Base-by-base conservation (phyloP, 1,140 invertebrate genomes). In the Drosophila biarmipes region DNA sequence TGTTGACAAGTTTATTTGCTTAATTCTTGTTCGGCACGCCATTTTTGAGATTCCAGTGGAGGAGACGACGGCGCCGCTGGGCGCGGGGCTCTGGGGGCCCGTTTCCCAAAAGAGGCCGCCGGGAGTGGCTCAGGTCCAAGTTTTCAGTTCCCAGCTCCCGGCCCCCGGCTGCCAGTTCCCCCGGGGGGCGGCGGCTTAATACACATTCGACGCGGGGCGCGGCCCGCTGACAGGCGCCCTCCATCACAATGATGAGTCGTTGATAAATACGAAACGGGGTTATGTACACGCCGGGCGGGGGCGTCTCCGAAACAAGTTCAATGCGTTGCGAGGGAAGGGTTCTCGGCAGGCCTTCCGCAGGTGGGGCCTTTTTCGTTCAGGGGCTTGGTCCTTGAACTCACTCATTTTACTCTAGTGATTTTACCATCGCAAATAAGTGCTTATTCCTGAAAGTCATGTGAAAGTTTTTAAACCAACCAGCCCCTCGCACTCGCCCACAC, bases 1-100 rank as follows among this genome's bases (percentile, higher is more conserved):
- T 77, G 79, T 81, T 81, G 79, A 81, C 79, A 81, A 81, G 79
- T 81, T 81, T 73, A 81, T 81, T 81, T 81, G 61, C 72, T 77
- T 81, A 81, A 81, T 81, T 81, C 73, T 69, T 59, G 57, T 59
- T 40, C 57, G 62, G 62, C 79, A 81, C 79, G 79, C 78, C 61
- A 81, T 81, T 77, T 81, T 81, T 63, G 51, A 80, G 77, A 71
- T 76, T 14, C 64, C 54, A 19, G 37, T 48, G 42, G 31, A 38
- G 35, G 45, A 38, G 35, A 40, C 34, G 21, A 15, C 21, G 3
- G 21, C 12, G n/a, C n/a, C n/a, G n/a, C n/a, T n/a, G 19, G 43
- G 24, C 45, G 34, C 5, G 6, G 35, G 21, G 14, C 21, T 59
- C 57, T 24, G 35, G n/a, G 45, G 52, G n/a, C 24, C 19, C 46